Conservation (phyloP, 2,888 invertebrate species). For the Euzophera pinguis region DNA sequence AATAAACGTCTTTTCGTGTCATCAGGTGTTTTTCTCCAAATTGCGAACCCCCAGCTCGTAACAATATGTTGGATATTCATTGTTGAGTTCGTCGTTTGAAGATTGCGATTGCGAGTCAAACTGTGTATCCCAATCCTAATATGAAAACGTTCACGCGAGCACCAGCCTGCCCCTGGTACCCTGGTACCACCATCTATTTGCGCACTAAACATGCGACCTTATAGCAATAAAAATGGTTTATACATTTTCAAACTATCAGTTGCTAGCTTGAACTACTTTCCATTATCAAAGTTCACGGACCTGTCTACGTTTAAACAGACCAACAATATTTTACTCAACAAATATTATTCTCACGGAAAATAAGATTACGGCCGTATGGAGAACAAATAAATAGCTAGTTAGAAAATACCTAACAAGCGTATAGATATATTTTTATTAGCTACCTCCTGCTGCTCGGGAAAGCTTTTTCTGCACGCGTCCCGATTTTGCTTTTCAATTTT, state of each 20-base stretch:
- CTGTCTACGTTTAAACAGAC: constrained; percentile 7
- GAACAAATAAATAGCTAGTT: no score
- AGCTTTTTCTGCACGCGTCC: no score
- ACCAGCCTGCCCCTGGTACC: constrained; percentile 60
- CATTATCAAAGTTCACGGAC: constrained; percentile 19
- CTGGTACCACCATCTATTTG: constrained; percentile 42
- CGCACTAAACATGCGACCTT: constrained; percentile 65
- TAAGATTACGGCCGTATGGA: neutral
- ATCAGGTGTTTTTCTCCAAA: no score
- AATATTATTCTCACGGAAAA: neutral
- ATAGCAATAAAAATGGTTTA: constrained; percentile 43
- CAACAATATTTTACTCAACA: neutral
- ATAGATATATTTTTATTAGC: no score
- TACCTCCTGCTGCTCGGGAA: no score
- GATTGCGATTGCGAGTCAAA: neutral
- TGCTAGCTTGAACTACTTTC: constrained; percentile 8
- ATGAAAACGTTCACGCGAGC: constrained; percentile 52
- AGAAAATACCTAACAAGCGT: no score
- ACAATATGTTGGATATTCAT: no score
- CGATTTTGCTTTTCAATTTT: no score
- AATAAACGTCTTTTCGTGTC: no score
- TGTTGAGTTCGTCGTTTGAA: no score
- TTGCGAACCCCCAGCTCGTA: no score
- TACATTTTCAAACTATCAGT: constrained; percentile 23
- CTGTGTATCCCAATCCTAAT: neutral